Conservation (phyloP, 2,113 vertebrate genomes). For the Himantopus leucocephalus region DNA sequence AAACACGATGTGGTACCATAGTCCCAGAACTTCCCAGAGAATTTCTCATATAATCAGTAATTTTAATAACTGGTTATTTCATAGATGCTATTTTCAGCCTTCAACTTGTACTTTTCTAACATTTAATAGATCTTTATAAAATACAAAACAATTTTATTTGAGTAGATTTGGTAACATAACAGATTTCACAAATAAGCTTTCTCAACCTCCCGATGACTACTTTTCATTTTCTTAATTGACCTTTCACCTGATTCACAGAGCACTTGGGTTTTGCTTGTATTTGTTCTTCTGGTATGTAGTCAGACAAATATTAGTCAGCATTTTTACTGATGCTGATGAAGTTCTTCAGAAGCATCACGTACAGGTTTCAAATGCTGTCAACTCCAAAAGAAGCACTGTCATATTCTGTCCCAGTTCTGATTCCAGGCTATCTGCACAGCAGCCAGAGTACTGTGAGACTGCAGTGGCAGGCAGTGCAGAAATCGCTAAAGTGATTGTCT, state of each 20-base stretch:
- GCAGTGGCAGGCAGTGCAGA: neutral
- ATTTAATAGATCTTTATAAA: neutral
- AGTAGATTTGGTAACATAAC: neutral
- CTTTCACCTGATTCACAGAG: neutral
- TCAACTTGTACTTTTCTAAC: neutral
- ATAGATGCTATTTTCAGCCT: neutral
- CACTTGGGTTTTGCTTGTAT: neutral
- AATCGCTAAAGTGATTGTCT: neutral
- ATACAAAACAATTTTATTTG: neutral
- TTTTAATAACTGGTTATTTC: neutral
- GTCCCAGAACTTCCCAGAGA: neutral
- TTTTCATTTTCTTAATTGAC: neutral
- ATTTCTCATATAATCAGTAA: neutral
- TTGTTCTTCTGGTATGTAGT: neutral
- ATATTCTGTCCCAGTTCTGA: neutral
- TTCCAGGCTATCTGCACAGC: neutral
- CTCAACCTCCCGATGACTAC: neutral
- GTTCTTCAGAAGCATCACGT: neutral
- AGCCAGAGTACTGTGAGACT: neutral
- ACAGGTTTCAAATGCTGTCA: neutral
- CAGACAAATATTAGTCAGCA: neutral
- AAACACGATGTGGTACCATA: neutral
- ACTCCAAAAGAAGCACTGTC: neutral
- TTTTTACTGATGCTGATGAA: neutral
- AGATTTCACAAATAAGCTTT: neutral